These are phyloP conservation scores for Rhizomys pruinosus DNA, from an alignment of 2,113 vertebrate species.

Conservation along the genomic window DNA sequence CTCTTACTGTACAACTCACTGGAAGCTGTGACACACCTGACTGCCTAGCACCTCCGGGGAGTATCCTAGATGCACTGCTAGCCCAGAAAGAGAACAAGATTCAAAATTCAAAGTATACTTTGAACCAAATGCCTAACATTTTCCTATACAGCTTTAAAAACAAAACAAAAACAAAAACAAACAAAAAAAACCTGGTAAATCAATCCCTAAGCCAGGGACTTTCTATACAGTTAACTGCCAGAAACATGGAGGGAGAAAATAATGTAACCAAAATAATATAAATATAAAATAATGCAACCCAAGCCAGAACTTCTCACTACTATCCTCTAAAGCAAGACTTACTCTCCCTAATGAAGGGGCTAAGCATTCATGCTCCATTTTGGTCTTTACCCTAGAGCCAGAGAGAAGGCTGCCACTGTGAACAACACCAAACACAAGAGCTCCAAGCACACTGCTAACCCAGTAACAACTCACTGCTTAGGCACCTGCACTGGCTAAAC, in stretches of 20 bases:
- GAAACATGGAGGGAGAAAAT: not conserved
- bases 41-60: not conserved
- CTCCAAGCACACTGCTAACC: fast-evolving
- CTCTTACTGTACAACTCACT: not conserved
- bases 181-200: not conserved
- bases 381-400: not conserved
- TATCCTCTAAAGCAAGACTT: not conserved
- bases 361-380: fast-evolving
- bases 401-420: not conserved
- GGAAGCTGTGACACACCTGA: not conserved
- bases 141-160: not conserved
- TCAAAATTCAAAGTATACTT: not conserved
- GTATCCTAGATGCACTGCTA: not conserved
- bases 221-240: not conserved
- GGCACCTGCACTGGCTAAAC: fast-evolving
- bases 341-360: fast-evolving
- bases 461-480: not conserved
- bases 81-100: too few species aligned
- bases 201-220: not conserved
- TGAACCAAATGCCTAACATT: not conserved
- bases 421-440: not conserved
- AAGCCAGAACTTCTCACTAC: not conserved
- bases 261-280: too few species aligned
- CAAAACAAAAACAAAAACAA: not conserved
- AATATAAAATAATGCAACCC: too few species aligned